These are phyloP conservation scores for Dysidea cf. avara DNA, from an alignment of 37 sponge, comb jelly and placozoan species.

Conservation along the genomic window DNA sequence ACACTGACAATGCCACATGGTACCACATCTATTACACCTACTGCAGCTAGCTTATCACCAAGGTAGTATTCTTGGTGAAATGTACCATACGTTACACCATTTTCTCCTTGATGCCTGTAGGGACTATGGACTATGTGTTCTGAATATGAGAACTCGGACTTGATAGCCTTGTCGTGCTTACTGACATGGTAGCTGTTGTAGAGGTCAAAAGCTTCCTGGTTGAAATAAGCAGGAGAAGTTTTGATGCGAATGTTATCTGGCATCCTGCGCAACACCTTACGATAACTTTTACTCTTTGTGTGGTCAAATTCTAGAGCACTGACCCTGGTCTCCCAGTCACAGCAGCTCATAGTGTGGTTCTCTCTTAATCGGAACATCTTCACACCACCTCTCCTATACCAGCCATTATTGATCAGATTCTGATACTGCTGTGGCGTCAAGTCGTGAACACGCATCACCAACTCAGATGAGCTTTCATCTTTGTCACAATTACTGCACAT, in stretches of 20 bases:
- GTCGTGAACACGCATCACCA: conserved; percentile 70
- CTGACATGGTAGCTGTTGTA: conserved; percentile 78
- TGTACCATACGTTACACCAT: conserved; percentile 76
- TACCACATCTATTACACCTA: conserved; percentile 83
- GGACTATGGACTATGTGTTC: conserved; percentile 86
- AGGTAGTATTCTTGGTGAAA: conserved; percentile 83
- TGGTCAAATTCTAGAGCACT: conserved; percentile 56
- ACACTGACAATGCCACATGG: conserved; percentile 86
- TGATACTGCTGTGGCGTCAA: conserved; percentile 80
- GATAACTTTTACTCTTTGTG: conserved; percentile 56
- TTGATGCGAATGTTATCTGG: conserved; percentile 61
- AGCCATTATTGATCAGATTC: conserved; percentile 75
- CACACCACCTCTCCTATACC: conserved; percentile 93
- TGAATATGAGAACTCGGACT: conserved; percentile 69
- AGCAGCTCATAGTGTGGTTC: conserved; percentile 67
- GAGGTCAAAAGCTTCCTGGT: conserved; percentile 71
- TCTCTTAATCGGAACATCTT: conserved; percentile 75
- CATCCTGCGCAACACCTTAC: conserved; percentile 58
- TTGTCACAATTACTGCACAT: conserved; percentile 81
- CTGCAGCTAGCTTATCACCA: conserved; percentile 82
- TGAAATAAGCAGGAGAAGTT: conserved; percentile 60
- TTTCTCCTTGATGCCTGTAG: conserved; percentile 31
- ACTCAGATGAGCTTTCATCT: conserved; percentile 66
- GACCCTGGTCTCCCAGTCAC: conserved; percentile 90
- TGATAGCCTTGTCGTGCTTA: conserved; percentile 73